Base-by-base conservation (phyloP, 2,113 vertebrate genomes). In the Psilopsiagon aymara region DNA sequence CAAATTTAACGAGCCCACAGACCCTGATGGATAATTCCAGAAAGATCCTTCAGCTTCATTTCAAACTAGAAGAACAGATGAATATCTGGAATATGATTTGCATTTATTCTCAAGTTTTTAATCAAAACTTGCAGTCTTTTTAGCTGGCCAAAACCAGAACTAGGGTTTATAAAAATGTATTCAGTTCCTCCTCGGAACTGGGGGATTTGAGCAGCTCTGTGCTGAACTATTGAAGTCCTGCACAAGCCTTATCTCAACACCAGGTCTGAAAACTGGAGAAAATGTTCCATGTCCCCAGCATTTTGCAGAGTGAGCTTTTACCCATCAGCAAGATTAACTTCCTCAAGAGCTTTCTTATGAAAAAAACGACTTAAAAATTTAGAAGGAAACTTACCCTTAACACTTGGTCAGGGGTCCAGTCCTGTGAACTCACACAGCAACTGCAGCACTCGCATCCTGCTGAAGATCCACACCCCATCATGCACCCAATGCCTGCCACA, bases 91-190 rank as follows among this genome's bases (percentile, higher is more conserved):
- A 82, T 95, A 82, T 62, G 77, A 95, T 90, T 95, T 95, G 94
- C 95, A 87, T 79, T 89, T 94, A 90, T 91, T 91, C 86, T 96
- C n/a, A 33, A 92, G 94, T 95, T 96, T 96, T 95, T 91, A 96
- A 92, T 92, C 86, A 95, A 96, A 93, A 96, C 91, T 91, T 92
- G 89, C 93, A 35, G 94, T 60, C 70, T 62, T 92, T 94, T 91
- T 82, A 92, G 88, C 81, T 86, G 66, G 91, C 93, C 93, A 95
- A 97, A 95, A 94, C 91, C 93, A 95, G 94, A 95, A 92, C 62
- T 24, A 87, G 70, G 66, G 60, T 92, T 94, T 95, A 89, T 69
- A 82, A 87, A 94, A 93, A 86, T 10, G 44, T 68, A 86, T 62
- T 92, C 62, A 8, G 27, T 89, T 92, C 68, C 92, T 91, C 88